Base-by-base conservation (phyloP, 2,113 vertebrate species). In the Silurus meridionalis region DNA sequence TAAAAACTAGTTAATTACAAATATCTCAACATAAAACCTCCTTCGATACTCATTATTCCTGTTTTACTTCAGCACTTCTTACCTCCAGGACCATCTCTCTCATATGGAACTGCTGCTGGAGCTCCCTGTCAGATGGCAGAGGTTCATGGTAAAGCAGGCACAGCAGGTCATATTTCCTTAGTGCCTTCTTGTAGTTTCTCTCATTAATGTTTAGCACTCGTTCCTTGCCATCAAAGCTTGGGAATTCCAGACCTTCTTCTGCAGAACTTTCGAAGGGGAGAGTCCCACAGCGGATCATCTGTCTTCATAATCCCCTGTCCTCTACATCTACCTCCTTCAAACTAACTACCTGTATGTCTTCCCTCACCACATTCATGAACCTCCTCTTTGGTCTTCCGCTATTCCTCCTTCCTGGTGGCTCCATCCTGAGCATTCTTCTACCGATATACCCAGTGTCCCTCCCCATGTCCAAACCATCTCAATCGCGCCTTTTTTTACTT, bases 21-120 rank as follows among this genome's bases (percentile, higher is more conserved):
- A 0, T 63, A 37, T 63, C 28, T 8, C 46, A 80, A 37, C 15
- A 37, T 48, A 37, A 50, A 66, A 50, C 15, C 64, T 52, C 23
- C 53, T 9, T 14, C 74, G 8, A 17, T 52, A 15, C 25, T 71
- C 28, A 48, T 58, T 19, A 5, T 21, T 58, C 9, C 11, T 17
- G 4, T 1, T 15, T 15, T 23, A 80, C 9, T 46, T 5, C 10
- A 55, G 57, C 50, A 46, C 8, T 25, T 0, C 96, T 97, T 93
- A 99, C 98, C 97, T 99, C 98, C 72, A 99, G 93, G 60, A 99
- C 97, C 89, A 99, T 94, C 92, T 99, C 97, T 0, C 96, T 97
- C 95, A 99, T 95, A 88, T 99, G 97, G 92, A 97, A 96, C 90
- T 96, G 94, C 83, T 97, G 97, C 93, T 98, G 97, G 0, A 96